A percentile compares a stretch with the other conserved stretches of the same genome.
These are phyloP conservation scores for Mormyrus proboscirostris DNA, from an alignment of 2,797 vertebrate genomes.

Conservation along the genomic window DNA sequence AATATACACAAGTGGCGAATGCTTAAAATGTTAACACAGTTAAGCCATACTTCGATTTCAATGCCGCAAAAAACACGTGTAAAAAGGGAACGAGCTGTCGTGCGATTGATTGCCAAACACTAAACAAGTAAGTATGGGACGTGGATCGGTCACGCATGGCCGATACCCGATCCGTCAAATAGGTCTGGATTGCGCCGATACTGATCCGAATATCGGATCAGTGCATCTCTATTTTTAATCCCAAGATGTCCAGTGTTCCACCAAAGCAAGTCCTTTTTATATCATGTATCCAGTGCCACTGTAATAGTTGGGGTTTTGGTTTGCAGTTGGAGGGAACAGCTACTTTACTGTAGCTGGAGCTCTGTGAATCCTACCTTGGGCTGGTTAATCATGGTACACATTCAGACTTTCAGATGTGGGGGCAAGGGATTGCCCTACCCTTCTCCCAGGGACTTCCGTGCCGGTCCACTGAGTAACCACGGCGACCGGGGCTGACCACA, in stretches of 20 bases:
- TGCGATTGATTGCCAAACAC: too few species aligned
- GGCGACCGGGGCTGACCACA: neutral
- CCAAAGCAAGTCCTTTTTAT: neutral
- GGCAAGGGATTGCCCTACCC: neutral
- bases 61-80: too few species aligned
- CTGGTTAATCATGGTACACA: neutral
- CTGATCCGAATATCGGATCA: too few species aligned
- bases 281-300: neutral
- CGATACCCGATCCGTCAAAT: too few species aligned
- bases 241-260: neutral
- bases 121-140: too few species aligned
- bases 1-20: too few species aligned
- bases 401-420: neutral
- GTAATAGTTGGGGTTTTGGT: neutral
- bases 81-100: too few species aligned
- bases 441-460: neutral
- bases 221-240: too few species aligned
- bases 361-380: neutral
- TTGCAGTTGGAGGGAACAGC: neutral
- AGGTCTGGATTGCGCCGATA: too few species aligned
- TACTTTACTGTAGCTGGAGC: neutral
- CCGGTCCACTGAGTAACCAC: neutral
- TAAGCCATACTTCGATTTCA: too few species aligned
- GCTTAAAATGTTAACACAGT: too few species aligned
- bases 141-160: too few species aligned